A percentile compares a stretch with the other conserved stretches of the same genome.
Evolutionary conservation across 2,888 invertebrate genomes (phyloP).

Genomic region (Cremastinae sp.): DNA sequence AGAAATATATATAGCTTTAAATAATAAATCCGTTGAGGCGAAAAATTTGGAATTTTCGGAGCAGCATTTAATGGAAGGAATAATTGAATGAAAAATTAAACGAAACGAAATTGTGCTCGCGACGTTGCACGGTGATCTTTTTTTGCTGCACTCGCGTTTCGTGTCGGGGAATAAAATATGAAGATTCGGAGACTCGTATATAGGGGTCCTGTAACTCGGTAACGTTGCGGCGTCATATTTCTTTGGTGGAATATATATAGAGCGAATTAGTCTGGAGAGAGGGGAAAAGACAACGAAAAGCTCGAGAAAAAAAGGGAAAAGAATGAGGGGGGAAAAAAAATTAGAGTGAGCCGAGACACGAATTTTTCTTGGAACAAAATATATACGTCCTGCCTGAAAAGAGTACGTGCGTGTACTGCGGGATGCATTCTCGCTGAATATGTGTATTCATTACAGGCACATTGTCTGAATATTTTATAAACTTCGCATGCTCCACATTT

Average conservation of each 20-base stretch:
- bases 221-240: background rate
- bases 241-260: background rate
- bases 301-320: background rate
- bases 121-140: background rate
- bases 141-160: background rate
- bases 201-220: slow-evolving; percentile 30
- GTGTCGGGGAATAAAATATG: slow-evolving; percentile 15
- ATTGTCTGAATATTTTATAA: slow-evolving; percentile 55
- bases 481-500: background rate
- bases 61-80: too few species aligned
- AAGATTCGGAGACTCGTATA: slow-evolving; percentile 1
- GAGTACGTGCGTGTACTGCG: slow-evolving; percentile 50
- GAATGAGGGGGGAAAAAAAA: slow-evolving; percentile 7
- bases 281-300: too few species aligned
- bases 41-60: too few species aligned
- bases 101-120: background rate
- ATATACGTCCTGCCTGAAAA: slow-evolving; percentile 23
- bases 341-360: slow-evolving; percentile 12
- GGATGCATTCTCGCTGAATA: slow-evolving; percentile 28
- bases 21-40: too few species aligned
- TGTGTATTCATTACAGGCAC: slow-evolving; percentile 41
- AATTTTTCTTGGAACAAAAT: slow-evolving; percentile 31
- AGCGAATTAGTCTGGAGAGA: too few species aligned
- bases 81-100: background rate
- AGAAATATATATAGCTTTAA: too few species aligned